Percentiles rank a stretch among this genome's conserved stretches.
Conservation (phyloP, 2,113 vertebrate genomes). For the Alligator mississippiensis region DNA sequence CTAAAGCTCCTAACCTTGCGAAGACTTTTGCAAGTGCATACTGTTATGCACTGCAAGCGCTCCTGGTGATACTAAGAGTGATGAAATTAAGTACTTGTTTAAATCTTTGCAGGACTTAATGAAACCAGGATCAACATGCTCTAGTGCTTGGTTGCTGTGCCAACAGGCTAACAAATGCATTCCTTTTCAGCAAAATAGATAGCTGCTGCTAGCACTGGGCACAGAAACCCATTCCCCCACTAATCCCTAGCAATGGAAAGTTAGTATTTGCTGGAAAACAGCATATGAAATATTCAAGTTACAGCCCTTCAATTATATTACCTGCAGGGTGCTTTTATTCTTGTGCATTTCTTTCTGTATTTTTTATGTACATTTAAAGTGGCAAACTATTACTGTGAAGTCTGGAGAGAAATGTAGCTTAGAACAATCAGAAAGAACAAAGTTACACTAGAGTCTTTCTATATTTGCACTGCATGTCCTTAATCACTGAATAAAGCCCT, state of each 20-base stretch:
- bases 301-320: neutral
- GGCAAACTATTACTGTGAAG: neutral
- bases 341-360: neutral
- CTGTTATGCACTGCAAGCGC: neutral
- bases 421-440: neutral
- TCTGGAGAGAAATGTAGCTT: neutral
- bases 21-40: neutral
- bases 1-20: neutral
- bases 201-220: neutral
- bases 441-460: neutral
- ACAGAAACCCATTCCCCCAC: neutral
- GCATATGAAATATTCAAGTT: neutral
- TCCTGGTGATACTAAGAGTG: neutral
- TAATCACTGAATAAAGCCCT: neutral
- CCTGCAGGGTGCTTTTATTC: neutral
- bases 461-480: neutral
- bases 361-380: neutral
- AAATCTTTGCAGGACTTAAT: neutral
- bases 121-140: neutral
- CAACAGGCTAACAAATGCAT: neutral
- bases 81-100: neutral
- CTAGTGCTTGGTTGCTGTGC: neutral
- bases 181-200: neutral
- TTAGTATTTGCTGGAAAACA: neutral
- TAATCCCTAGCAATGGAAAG: neutral